These are phyloP conservation scores for Ageneiosus marmoratus DNA, from an alignment of 2,113 vertebrate genomes.

Conservation along the genomic window DNA sequence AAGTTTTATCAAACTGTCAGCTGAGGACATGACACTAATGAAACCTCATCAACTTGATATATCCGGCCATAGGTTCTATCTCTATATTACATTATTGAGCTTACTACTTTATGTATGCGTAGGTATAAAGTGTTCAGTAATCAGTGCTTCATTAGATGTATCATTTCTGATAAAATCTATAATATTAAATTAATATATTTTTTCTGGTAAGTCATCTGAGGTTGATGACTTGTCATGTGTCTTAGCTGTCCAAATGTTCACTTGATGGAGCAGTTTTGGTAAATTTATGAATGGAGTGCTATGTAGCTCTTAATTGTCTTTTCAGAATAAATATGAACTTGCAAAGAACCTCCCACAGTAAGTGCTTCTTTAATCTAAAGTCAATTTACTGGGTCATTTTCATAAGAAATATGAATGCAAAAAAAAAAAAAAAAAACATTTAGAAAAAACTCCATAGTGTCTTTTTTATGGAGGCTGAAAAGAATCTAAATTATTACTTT, in stretches of 20 bases:
- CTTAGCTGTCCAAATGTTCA: background rate
- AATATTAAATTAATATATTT: background rate
- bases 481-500: background rate
- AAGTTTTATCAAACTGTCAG: constrained; percentile 10
- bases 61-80: background rate
- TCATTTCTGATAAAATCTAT: background rate
- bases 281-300: background rate
- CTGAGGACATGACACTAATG: background rate
- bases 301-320: background rate
- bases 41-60: background rate
- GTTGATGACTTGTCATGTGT: background rate
- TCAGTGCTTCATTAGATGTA: background rate
- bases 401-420: background rate
- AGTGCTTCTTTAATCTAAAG: background rate
- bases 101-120: background rate
- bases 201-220: background rate
- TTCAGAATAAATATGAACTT: background rate
- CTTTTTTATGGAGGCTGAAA: background rate
- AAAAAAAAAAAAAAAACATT: no score
- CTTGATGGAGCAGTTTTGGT: background rate
- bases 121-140: background rate
- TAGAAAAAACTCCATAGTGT: background rate
- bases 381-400: background rate
- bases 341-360: background rate
- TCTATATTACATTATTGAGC: background rate